These are phyloP conservation scores for Diplodus sargus DNA, from an alignment of 2,797 vertebrate genomes.

Conservation along the genomic window DNA sequence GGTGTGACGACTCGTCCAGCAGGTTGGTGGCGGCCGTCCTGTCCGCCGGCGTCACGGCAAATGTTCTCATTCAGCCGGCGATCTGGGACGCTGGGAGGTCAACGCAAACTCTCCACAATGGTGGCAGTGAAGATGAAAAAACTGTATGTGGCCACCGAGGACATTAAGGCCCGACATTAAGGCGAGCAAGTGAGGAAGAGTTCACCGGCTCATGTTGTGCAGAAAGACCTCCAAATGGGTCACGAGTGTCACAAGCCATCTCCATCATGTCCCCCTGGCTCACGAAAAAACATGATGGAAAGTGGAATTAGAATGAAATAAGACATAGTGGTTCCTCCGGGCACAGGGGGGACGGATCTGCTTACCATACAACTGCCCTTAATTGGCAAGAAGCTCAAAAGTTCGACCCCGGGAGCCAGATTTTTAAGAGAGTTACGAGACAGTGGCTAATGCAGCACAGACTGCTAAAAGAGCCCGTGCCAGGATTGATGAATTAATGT, in stretches of 20 bases:
- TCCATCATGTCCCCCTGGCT: conserved; percentile 56
- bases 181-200: conserved; percentile 47
- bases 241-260: conserved; percentile 68
- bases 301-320: conserved; percentile 74
- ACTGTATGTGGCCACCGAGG: conserved; percentile 46
- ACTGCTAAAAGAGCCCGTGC: conserved; percentile 57
- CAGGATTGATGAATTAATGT: conserved; percentile 68
- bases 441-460: conserved; percentile 79
- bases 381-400: conserved; percentile 75
- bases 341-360: conserved; percentile 64
- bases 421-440: conserved; percentile 76
- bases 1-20: not conserved
- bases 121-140: conserved; percentile 32
- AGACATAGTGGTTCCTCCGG: conserved; percentile 65
- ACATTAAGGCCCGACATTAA: conserved; percentile 39
- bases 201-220: conserved; percentile 57
- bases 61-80: not conserved
- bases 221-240: conserved; percentile 67
- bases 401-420: conserved; percentile 72
- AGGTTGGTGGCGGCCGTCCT: not conserved
- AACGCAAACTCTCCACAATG: conserved; percentile 29
- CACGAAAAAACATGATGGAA: conserved; percentile 67
- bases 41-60: not conserved
- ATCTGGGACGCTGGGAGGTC: conserved; percentile 22
- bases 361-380: conserved; percentile 72